A percentile compares a stretch with the other conserved stretches of the same genome.
phyloP scores from a whole-genome alignment of 1,140 invertebrate species.

The Saccostrea echinata region DNA sequence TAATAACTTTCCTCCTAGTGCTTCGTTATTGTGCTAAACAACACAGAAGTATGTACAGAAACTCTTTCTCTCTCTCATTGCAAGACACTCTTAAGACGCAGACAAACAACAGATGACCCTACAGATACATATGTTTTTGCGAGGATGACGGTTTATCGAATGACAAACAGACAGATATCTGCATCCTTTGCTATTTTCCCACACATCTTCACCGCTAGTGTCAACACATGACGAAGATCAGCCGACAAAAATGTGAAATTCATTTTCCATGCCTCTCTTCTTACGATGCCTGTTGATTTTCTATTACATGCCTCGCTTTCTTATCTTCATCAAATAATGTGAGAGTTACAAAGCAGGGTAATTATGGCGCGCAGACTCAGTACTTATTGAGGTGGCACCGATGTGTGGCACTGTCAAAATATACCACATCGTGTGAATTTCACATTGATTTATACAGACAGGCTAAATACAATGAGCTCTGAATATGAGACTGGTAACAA shows the following conservation, averaged over 20 bases:
- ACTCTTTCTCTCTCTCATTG: slow-evolving; percentile 11
- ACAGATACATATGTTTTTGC: slow-evolving; percentile 31
- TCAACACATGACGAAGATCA: slow-evolving; percentile 36
- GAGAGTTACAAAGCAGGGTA: slow-evolving; percentile 32
- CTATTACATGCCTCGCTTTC: slow-evolving; percentile 43
- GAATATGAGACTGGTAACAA: not conserved
- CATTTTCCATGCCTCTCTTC: slow-evolving; percentile 47
- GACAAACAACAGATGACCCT: slow-evolving; percentile 25
- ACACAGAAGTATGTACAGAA: not conserved
- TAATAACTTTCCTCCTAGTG: not conserved
- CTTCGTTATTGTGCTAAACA: not conserved
- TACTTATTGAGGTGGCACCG: not conserved
- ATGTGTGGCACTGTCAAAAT: slow-evolving; percentile 27
- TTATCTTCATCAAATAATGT: slow-evolving; percentile 42
- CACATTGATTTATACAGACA: not conserved
- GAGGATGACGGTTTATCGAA: slow-evolving; percentile 39
- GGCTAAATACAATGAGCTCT: not conserved
- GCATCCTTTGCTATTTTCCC: slow-evolving; percentile 34
- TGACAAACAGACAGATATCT: slow-evolving; percentile 42
- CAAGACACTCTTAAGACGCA: slow-evolving; percentile 1
- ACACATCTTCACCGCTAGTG: slow-evolving; percentile 37
- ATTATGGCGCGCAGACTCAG: slow-evolving; percentile 32
- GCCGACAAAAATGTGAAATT: slow-evolving; percentile 44
- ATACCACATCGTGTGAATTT: slow-evolving; percentile 24
- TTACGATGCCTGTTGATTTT: slow-evolving; percentile 40